Base-by-base conservation (phyloP, 1,140 invertebrate genomes). In the Caenorhabditis brenneri region DNA sequence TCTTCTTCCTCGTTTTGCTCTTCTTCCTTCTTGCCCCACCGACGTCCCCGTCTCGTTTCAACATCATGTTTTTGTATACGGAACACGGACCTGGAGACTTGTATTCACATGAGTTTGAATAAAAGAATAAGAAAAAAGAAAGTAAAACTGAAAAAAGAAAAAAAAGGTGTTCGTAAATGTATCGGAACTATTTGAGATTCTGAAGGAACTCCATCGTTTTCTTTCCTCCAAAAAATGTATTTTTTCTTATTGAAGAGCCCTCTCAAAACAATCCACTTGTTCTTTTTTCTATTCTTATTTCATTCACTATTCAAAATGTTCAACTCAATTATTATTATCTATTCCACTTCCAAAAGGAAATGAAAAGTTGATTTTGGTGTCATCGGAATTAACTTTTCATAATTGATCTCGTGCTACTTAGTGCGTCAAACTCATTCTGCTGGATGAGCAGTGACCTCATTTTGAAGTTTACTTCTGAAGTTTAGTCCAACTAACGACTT, bases 401-500 rank as follows among this genome's bases (percentile, higher is more conserved):
- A 74, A 74, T 74, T 74, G 65, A n/a, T 74, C 65, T 74, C 36
- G 15, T 42, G 36, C 16, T 16, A 9, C n/a, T 74, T 27, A 3
- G 1, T 27, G 53, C 65, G 36, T 46, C 33, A 42, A 39, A 74
- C 65, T 74, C 65, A 74, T 74, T 74, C 10, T 19, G 10, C 15
- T 42, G 36, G 53, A 58, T 58, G 24, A 27, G 53, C 53, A 27
- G 65, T 74, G 53, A 55, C 36, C 36, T 39, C 36, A 42, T 39
- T 36, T 65, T n/a, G 15, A 65, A 36, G 10, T 58, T 65, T n/a
- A 65, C 19, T 65, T 51, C 36, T 65, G 31, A 65, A 65, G 65
- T 74, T 74, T 74, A 74, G 58, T 65, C 58, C 15, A 24, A 24
- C 65, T 74, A 27, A 74, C 65, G 65, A 74, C 36, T 74, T 19